A percentile compares a stretch with the other conserved stretches of the same genome.
phyloP scores from a whole-genome alignment of 2,888 invertebrate genomes.

The Shargacucullia verbasci region DNA sequence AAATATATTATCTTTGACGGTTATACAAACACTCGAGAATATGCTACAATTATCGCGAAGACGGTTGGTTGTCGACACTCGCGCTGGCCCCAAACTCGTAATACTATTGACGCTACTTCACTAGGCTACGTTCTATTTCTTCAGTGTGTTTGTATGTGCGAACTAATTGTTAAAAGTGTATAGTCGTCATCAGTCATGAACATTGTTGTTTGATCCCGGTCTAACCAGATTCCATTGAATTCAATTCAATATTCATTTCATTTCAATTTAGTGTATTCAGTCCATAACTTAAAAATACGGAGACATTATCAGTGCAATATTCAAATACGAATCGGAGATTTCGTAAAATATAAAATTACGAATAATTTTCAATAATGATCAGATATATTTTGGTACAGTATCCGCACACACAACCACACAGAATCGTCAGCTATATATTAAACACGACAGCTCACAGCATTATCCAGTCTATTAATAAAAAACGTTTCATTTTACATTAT shows the following conservation, averaged over 20 bases:
- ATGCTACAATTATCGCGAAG: background rate
- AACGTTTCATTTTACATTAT: slow-evolving; percentile 55
- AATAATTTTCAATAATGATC: slow-evolving; percentile 28
- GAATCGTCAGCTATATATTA: slow-evolving; percentile 44
- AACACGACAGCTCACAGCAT: slow-evolving; percentile 63
- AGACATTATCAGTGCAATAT: slow-evolving; percentile 37
- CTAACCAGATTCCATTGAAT: slow-evolving; percentile 7
- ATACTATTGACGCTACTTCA: slow-evolving; percentile 53
- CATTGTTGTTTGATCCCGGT: no score
- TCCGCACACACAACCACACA: slow-evolving; percentile 49
- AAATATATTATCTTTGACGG: slow-evolving; percentile 5
- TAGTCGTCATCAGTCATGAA: background rate
- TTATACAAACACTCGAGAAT: slow-evolving; percentile 7
- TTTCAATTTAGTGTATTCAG: no score
- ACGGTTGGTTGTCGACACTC: background rate
- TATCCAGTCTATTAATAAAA: slow-evolving; percentile 66
- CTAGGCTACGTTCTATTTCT: slow-evolving; percentile 50
- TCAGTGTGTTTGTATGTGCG: slow-evolving; percentile 53
- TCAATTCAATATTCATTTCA: no score
- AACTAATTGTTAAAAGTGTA: background rate
- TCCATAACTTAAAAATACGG: slow-evolving; percentile 8
- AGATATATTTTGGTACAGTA: slow-evolving; percentile 17
- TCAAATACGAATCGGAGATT: slow-evolving; percentile 22
- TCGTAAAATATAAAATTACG: slow-evolving; percentile 49
- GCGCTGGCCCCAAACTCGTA: slow-evolving; percentile 46